These are phyloP conservation scores for Dicentrarchus labrax DNA, from an alignment of 2,113 vertebrate species.

Conservation along the genomic window DNA sequence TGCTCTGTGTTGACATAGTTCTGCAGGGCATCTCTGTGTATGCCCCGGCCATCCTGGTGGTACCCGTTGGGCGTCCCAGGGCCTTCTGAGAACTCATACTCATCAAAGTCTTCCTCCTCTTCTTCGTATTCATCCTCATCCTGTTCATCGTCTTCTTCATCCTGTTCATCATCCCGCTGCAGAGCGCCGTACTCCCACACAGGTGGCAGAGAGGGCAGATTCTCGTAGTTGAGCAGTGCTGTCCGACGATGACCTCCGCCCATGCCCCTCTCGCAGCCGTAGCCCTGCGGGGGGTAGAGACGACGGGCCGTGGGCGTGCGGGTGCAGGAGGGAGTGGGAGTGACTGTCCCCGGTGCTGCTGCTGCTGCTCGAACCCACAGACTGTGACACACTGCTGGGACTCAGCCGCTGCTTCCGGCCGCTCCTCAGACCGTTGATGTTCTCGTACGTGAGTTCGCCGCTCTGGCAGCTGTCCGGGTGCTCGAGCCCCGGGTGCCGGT, in stretches of 20 bases:
- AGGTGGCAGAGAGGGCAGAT: slow-evolving; percentile 93
- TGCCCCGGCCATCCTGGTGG: slow-evolving; percentile 87
- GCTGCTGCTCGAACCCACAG: slow-evolving; percentile 87
- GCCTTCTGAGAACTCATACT: slow-evolving; percentile 87
- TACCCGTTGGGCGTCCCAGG: slow-evolving; percentile 90
- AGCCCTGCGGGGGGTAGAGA: slow-evolving; percentile 81
- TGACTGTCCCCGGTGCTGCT: slow-evolving; percentile 86
- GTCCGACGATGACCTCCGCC: slow-evolving; percentile 87
- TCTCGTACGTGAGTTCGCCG: slow-evolving; percentile 92
- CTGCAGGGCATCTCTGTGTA: slow-evolving; percentile 89
- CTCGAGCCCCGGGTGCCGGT: slow-evolving; percentile 89
- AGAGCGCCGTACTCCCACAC: slow-evolving; percentile 93
- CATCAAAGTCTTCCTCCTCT: slow-evolving; percentile 86
- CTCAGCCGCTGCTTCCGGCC: slow-evolving; percentile 83
- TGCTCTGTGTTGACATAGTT: slow-evolving; percentile 88
- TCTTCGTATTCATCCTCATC: slow-evolving; percentile 86
- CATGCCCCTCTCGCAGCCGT: slow-evolving; percentile 80
- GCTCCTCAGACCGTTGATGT: slow-evolving; percentile 88
- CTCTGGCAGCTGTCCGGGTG: slow-evolving; percentile 84
- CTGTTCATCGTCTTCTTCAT: slow-evolving; percentile 86
- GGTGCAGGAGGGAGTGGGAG: slow-evolving; percentile 81
- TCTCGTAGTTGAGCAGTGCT: slow-evolving; percentile 96
- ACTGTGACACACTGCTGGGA: slow-evolving; percentile 86
- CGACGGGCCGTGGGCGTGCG: slow-evolving; percentile 71
- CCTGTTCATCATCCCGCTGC: slow-evolving; percentile 85